Base-by-base conservation (phyloP, 2,113 vertebrate species). In the Formicarius rufipectus region DNA sequence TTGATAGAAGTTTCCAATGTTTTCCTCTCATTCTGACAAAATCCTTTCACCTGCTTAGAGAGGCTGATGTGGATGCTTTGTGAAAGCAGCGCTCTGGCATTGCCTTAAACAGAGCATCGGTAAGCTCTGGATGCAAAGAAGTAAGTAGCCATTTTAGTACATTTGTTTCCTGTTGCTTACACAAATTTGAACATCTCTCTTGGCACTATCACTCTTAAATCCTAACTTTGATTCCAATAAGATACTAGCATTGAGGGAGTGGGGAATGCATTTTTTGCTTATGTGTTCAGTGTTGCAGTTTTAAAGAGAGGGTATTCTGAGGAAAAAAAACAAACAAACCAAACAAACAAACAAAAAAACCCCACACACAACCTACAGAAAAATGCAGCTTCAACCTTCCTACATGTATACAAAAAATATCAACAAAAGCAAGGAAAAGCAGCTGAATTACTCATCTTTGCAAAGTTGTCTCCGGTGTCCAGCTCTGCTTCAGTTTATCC, bases 1-100 rank as follows among this genome's bases (percentile, higher is more conserved):
- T 72, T 88, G 75, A 88, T 49, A 96, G 76, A 94, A 80, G 73
- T 77, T 89, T 27, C 33, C n/a, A 84, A 78, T 81, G 96, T 67
- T 89, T 88, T 60, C 44, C 73, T 95, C 90, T 86, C 74, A 89
- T 89, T 86, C 75, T 94, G 68, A 96, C 82, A 95, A 90, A 93
- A 71, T 60, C 39, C 63, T 95, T 94, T 96, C 63, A 89, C 87
- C 67, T 66, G 22, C 49, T 95, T 93, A 76, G 71, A 79, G 62
- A 50, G 88, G 83, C 81, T 92, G 76, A 84, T 81, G 68, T 49
- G 84, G 45, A 63, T 84, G 45, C 13, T 52, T 84, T 87, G 30
- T 66, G 31, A 72, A 94, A 93, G 28, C 11, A 7, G 66, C 63
- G 64, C 31, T 58, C 49, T 78, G 58, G 42, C 49, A 76, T 18